These are phyloP conservation scores for Tenebrio molitor DNA, from an alignment of 1,140 invertebrate species.

Conservation along the genomic window DNA sequence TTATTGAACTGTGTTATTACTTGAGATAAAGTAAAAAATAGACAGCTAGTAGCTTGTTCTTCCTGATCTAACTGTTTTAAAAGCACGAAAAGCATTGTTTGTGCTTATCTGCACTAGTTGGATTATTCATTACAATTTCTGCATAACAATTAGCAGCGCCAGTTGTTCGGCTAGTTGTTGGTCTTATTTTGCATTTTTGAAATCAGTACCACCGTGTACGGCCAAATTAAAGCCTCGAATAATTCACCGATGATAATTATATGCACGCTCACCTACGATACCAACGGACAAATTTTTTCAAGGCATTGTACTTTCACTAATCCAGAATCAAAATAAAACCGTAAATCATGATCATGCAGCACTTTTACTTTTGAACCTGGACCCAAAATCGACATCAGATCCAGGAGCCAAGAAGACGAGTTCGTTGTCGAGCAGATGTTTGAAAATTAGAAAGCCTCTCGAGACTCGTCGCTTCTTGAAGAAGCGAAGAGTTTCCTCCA, in stretches of 20 bases:
- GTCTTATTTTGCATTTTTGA: too few species aligned
- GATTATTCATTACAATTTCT: too few species aligned
- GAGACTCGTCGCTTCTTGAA: neutral
- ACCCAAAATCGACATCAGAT: neutral
- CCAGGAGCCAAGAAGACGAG: neutral
- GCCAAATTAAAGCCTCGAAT: too few species aligned
- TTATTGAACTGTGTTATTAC: too few species aligned
- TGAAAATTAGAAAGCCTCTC: conserved; percentile 1
- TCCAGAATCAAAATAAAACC: conserved; percentile 1
- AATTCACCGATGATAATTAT: neutral
- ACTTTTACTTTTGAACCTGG: conserved; percentile 3
- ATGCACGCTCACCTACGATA: neutral
- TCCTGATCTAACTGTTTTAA: too few species aligned
- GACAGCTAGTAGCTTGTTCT: too few species aligned
- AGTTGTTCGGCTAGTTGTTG: too few species aligned
- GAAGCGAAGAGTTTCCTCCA: conserved; percentile 1
- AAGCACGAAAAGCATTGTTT: too few species aligned
- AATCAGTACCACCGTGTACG: too few species aligned
- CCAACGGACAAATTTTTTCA: neutral
- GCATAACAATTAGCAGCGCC: too few species aligned
- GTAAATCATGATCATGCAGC: neutral
- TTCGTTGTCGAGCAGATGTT: neutral
- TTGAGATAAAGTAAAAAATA: too few species aligned
- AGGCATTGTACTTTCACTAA: conserved; percentile 13
- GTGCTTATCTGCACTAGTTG: too few species aligned